phyloP scores from a whole-genome alignment of 2,797 vertebrate genomes.

The Danio tinwini region DNA sequence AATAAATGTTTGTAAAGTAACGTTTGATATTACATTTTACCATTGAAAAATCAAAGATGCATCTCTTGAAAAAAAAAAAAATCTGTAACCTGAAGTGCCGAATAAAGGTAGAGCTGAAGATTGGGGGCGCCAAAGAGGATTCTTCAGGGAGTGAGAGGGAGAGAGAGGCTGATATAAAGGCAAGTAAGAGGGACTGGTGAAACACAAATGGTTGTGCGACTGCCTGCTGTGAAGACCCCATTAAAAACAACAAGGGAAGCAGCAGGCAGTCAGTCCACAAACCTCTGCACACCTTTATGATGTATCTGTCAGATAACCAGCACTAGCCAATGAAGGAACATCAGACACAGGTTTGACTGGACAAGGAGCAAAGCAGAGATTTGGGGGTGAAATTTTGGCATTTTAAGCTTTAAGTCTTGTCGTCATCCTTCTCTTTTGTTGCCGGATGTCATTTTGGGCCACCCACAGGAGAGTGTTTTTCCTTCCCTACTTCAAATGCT shows the following conservation, averaged over 20 bases:
- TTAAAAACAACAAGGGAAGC: conserved; percentile 72
- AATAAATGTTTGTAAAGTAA: no score
- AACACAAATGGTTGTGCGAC: conserved; percentile 66
- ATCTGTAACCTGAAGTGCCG: conserved; percentile 3
- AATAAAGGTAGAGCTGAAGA: conserved; percentile 39
- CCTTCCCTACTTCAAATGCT: conserved; percentile 44
- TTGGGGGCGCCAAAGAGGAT: neutral
- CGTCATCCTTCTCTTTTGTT: conserved; percentile 30
- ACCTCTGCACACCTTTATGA: conserved; percentile 67
- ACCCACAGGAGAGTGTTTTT: conserved; percentile 37
- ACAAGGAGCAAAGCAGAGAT: conserved; percentile 40
- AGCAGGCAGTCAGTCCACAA: conserved; percentile 70
- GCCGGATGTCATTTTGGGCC: conserved; percentile 45
- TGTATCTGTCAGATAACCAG: conserved; percentile 65
- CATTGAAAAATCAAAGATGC: neutral
- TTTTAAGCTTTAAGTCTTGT: conserved; percentile 31
- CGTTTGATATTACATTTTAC: neutral
- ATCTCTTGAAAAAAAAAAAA: neutral
- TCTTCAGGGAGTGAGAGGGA: conserved; percentile 20
- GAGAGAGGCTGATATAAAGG: conserved; percentile 13
- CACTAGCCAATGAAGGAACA: conserved; percentile 55
- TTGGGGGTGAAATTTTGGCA: conserved; percentile 43
- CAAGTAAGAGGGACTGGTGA: conserved; percentile 47
- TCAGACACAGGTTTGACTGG: conserved; percentile 60
- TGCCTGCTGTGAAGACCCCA: conserved; percentile 71